phyloP scores from a whole-genome alignment of 2,797 vertebrate species.

The Prionace glauca region DNA sequence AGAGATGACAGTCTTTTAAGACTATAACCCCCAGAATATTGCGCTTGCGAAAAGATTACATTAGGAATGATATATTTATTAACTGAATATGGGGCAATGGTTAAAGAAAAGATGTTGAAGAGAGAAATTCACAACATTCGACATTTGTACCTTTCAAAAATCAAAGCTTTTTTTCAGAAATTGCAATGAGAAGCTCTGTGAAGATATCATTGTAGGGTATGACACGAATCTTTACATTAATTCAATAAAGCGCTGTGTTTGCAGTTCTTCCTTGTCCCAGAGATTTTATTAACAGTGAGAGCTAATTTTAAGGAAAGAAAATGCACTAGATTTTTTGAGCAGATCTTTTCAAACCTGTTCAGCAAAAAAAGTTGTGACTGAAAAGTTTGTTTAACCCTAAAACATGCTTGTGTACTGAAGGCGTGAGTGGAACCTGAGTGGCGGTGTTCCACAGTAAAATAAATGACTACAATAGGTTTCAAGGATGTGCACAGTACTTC shows the following conservation, averaged over 20 bases:
- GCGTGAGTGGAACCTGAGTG: background rate
- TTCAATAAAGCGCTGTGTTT: background rate
- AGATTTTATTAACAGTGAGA: conserved; percentile 21
- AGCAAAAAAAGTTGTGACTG: background rate
- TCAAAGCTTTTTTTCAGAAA: background rate
- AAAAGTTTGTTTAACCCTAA: conserved; percentile 32
- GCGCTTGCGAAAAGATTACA: background rate
- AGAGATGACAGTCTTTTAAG: conserved; percentile 48
- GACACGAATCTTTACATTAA: background rate
- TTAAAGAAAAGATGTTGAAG: background rate
- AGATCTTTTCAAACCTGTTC: background rate
- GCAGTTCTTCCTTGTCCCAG: background rate
- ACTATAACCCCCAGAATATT: background rate
- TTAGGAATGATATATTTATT: background rate
- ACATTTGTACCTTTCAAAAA: background rate
- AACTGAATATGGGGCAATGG: background rate
- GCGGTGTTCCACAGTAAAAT: background rate
- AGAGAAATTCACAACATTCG: background rate
- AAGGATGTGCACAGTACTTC: conserved; percentile 20
- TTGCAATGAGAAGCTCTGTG: background rate
- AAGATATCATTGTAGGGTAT: background rate
- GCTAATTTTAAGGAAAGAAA: conserved; percentile 17
- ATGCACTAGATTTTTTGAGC: background rate
- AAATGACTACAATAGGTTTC: conserved; percentile 12
- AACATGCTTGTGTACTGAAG: background rate